Base-by-base conservation (phyloP, 2,797 vertebrate genomes). In the Poecilia wingei region DNA sequence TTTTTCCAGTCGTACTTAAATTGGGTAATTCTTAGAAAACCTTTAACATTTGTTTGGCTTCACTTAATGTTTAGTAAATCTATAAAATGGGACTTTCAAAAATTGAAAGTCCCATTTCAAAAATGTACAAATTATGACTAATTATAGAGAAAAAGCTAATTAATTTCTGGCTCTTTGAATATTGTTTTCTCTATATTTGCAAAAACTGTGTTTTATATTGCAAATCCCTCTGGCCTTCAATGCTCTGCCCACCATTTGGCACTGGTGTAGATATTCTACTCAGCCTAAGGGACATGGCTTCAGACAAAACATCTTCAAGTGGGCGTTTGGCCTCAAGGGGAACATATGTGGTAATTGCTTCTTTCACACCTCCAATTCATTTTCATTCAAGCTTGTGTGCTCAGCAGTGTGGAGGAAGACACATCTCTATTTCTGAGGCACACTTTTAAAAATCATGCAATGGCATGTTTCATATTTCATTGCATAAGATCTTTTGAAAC, bases 281-380 rank as follows among this genome's bases (percentile, higher is more conserved):
- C 14, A 13, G 10, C 66, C 68, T 84, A 82, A 81, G 73, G 76
- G 76, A 85, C 84, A 68, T 51, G 79, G 81, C 75, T 85, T 80
- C 39, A 80, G 77, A 86, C 72, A 82, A 83, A 77, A 79, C 74
- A 74, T 89, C 77, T 76, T 75, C 72, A 84, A 85, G 82, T 89
- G 73, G 84, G 84, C 6, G 66, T 86, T 85, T 80, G 80, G 81
- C 83, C 82, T 80, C 12, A 66, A 81, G 76, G 61, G 46, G 33
- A 82, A 28, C 64, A 33, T 45, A 76, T 78, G 53, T 64, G 57
- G 72, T 78, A 84, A 88, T 88, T 84, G 64, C 80, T 81, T 55
- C 9, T 76, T 88, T 88, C 79, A 88, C 84, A 82, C 85, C 72
- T 84, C 82, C 79, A 36, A 73, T 87, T 83, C 70, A 43, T 75